A percentile compares a stretch with the other conserved stretches of the same genome.
Conservation (phyloP, 1,140 invertebrate species). For the Meloidogyne chitwoodi region DNA sequence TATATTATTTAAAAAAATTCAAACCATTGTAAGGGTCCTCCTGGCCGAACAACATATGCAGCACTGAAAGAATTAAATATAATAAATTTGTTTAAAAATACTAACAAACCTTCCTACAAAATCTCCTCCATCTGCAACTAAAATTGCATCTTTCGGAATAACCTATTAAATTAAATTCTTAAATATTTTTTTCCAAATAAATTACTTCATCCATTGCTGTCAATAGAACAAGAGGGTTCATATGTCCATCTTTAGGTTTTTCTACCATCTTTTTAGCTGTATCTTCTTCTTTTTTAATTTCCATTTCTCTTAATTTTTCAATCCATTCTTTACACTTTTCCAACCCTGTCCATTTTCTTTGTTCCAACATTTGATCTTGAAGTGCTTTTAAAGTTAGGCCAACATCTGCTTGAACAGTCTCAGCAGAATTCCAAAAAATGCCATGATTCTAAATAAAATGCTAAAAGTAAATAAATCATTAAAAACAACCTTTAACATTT, state of each 20-base stretch:
- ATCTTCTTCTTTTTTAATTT: constrained; percentile 65
- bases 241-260: constrained; percentile 63
- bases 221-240: constrained; percentile 68
- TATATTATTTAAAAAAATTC: not conserved
- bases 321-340: constrained; percentile 64
- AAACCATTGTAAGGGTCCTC: constrained; percentile 67
- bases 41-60: constrained; percentile 67
- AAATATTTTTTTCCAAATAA: not conserved
- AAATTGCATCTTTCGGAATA: constrained; percentile 56
- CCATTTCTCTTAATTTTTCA: constrained; percentile 62
- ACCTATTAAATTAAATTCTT: not conserved
- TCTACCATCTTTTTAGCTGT: constrained; percentile 65
- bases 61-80: constrained; percentile 61
- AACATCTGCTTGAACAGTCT: constrained; percentile 67
- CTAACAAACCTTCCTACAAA: constrained; percentile 63
- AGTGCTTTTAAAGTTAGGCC: constrained; percentile 65
- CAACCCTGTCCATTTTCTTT: constrained; percentile 60
- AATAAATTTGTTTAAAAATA: not conserved
- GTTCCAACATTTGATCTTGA: constrained; percentile 45
- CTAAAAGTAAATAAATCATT: not conserved
- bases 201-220: constrained; percentile 63
- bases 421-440: constrained; percentile 69
- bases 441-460: constrained; percentile 65
- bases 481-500: constrained; percentile 65
- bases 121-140: constrained; percentile 68